Evolutionary conservation across 2,113 vertebrate genomes (phyloP).

Genomic region (Lepus americanus): DNA sequence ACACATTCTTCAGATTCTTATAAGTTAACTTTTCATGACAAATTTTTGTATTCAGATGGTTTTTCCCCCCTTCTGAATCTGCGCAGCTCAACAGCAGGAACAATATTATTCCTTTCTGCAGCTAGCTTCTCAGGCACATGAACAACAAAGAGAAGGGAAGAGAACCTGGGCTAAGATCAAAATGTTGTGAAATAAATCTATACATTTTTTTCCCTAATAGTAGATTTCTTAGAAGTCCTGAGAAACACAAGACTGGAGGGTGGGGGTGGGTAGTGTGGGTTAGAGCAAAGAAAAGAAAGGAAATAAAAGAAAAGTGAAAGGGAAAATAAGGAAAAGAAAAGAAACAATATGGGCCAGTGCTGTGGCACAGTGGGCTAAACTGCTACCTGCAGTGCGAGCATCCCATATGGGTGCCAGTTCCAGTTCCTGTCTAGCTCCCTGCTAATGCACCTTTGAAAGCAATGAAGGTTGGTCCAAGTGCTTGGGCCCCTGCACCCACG

Average conservation of each 20-base stretch:
- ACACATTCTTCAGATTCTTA: neutral
- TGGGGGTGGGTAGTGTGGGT: neutral
- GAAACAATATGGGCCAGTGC: neutral
- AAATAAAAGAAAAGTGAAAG: neutral
- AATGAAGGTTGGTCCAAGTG: no score
- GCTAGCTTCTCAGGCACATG: neutral
- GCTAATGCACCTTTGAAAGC: no score
- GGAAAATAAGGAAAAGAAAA: no score
- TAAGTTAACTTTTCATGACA: neutral
- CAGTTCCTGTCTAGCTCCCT: no score
- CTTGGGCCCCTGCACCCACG: no score
- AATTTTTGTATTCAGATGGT: neutral
- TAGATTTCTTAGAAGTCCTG: neutral
- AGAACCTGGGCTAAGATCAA: neutral
- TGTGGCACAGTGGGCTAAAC: no score
- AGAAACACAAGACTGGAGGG: neutral
- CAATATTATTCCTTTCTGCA: neutral
- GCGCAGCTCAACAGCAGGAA: neutral
- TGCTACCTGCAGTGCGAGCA: no score
- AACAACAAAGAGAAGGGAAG: neutral
- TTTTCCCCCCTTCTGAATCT: neutral
- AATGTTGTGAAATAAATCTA: neutral
- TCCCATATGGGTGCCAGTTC: no score
- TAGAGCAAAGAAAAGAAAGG: neutral
- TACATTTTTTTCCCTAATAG: neutral